Evolutionary conservation across 2,113 vertebrate genomes (phyloP), one percentile per base, ranked within the genome.

Genomic region (Phasianus colchicus): DNA sequence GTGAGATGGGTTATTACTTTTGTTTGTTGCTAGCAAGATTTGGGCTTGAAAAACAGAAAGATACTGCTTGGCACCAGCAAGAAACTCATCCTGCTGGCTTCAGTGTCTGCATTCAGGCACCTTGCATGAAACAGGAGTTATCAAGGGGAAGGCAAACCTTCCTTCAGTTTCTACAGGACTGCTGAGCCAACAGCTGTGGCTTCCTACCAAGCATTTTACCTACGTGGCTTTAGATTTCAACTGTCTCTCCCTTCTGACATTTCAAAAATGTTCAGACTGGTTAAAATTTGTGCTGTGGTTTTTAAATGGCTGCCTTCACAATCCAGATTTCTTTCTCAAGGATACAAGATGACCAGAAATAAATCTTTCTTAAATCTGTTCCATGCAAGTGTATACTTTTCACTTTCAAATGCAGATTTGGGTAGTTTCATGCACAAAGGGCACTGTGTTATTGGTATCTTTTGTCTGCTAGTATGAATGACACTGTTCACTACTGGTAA

Each of bases 181-280:
- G 47, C 95, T 95, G 91, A 97, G 91, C 94, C 90, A 92, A 95
- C 83, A 95, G 88, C 84, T 72, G 1, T 82, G 86, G 89, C 85
- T 96, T 92, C 92, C 94, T 88, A 90, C 48, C 83, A 70, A 72
- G 86, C 86, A 61, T 86, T 89, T 96, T 75, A 61, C 86, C 78
- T 90, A 32, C 79, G 74, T 88, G 90, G 86, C 89, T 93, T 97
- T 95, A 88, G 66, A 70, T 95, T 96, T 96, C 36, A 0, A 67
- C 70, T 74, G 34, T 66, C 86, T 96, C 69, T 87, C 40, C 54
- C 86, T 81, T 79, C 77, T 95, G 92, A 95, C 92, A 95, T 95
- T 96, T 91, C 27, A 3, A 48, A 91, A 95, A 87, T 70, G 30
- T 66, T 83, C 61, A 65, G 91, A 24, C 77, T 57, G 40, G 48